Conservation (phyloP, 2,888 invertebrate genomes). For the Agapostemon virescens region DNA sequence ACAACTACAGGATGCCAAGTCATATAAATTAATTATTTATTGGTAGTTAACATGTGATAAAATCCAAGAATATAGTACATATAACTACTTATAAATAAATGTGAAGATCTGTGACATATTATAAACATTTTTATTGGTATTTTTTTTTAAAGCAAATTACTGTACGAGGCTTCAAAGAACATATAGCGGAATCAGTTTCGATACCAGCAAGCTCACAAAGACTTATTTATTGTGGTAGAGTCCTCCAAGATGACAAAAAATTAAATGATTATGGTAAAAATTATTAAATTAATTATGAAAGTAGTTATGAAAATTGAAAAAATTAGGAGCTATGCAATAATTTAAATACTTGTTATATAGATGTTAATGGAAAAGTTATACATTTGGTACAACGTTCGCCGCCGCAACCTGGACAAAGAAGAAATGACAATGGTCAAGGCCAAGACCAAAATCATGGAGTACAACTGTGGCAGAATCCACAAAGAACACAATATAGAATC, state of each 20-base stretch:
- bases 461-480: constrained; percentile 59
- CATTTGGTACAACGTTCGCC: constrained; percentile 95
- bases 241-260: constrained; percentile 92
- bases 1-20: background rate
- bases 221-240: constrained; percentile 96
- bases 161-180: constrained; percentile 90
- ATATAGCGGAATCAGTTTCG: constrained; percentile 88
- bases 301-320: background rate
- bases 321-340: background rate
- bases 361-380: constrained; percentile 94
- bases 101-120: background rate
- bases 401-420: constrained; percentile 82
- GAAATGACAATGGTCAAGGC: constrained; percentile 77
- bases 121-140: background rate
- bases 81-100: background rate
- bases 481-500: constrained; percentile 75
- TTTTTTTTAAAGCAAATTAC: constrained; percentile 84
- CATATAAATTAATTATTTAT: background rate
- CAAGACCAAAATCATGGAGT: constrained; percentile 75
- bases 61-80: background rate
- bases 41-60: background rate
- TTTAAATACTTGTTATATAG: constrained; percentile 79
- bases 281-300: constrained; percentile 58
- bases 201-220: constrained; percentile 92
- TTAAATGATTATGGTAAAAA: constrained; percentile 90